phyloP scores from a whole-genome alignment of 2,888 invertebrate species.

The Leptopterna dolabrata region DNA sequence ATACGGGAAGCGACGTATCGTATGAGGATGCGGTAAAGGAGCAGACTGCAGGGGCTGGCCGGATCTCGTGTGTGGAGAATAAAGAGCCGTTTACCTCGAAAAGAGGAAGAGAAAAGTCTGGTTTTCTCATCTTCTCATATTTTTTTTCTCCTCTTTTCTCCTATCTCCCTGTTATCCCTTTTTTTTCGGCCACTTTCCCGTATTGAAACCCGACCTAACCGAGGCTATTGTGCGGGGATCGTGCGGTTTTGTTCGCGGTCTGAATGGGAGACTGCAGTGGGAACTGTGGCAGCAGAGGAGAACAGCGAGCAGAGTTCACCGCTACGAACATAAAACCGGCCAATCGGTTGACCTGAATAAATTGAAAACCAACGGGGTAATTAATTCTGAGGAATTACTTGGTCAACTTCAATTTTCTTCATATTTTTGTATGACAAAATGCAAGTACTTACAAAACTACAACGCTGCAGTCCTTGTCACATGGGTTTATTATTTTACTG shows the following conservation, averaged over 20 bases:
- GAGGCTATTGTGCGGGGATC: not conserved
- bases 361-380: too few species aligned
- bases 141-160: not conserved
- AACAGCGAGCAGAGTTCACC: too few species aligned
- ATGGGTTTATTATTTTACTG: too few species aligned
- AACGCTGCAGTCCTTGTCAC: too few species aligned
- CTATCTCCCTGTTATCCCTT: not conserved
- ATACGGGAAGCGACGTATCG: not conserved
- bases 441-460: too few species aligned
- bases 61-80: not conserved
- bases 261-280: not conserved
- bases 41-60: not conserved
- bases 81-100: constrained; percentile 7
- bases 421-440: too few species aligned
- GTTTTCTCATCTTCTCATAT: not conserved
- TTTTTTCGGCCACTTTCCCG: not conserved
- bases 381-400: too few species aligned
- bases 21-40: not conserved
- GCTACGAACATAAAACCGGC: too few species aligned
- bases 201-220: constrained; percentile 3
- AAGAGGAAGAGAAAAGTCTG: not conserved
- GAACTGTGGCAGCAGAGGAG: too few species aligned
- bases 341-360: too few species aligned
- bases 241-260: not conserved
- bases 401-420: too few species aligned